Evolutionary conservation across 2,113 vertebrate genomes (phyloP).

Genomic region (Origma solitaria): DNA sequence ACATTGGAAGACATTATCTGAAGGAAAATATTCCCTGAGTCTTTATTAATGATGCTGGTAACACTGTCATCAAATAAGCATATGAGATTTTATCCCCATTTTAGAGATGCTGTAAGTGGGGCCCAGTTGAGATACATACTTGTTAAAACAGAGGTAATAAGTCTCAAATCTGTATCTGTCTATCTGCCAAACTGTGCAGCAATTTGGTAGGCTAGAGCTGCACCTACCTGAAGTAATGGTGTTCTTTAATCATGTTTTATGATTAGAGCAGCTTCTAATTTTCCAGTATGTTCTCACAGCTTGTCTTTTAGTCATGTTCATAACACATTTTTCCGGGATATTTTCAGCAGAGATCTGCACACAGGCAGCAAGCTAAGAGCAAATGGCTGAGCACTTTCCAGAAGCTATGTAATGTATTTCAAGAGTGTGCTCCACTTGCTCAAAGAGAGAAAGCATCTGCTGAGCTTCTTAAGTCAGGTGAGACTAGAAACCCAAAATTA

Average conservation of each 20-base stretch:
- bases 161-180: not conserved
- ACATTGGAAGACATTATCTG: not conserved
- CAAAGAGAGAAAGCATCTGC: conserved; percentile 16
- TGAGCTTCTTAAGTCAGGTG: conserved; percentile 63
- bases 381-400: conserved; percentile 51
- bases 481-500: not conserved
- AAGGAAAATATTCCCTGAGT: not conserved
- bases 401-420: conserved; percentile 49
- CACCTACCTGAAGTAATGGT: not conserved
- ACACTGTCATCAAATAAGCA: not conserved
- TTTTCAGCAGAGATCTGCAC: conserved; percentile 54
- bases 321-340: conserved; percentile 57
- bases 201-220: not conserved
- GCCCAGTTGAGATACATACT: not conserved
- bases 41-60: not conserved
- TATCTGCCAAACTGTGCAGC: not conserved
- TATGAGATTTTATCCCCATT: not conserved
- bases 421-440: conserved; percentile 3
- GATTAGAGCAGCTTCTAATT: not conserved
- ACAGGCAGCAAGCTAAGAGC: conserved; percentile 50
- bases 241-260: not conserved
- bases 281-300: not conserved
- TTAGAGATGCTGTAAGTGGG: not conserved
- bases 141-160: not conserved
- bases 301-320: not conserved